phyloP scores from a whole-genome alignment of 2,113 vertebrate species.

The Cinclus mexicanus region DNA sequence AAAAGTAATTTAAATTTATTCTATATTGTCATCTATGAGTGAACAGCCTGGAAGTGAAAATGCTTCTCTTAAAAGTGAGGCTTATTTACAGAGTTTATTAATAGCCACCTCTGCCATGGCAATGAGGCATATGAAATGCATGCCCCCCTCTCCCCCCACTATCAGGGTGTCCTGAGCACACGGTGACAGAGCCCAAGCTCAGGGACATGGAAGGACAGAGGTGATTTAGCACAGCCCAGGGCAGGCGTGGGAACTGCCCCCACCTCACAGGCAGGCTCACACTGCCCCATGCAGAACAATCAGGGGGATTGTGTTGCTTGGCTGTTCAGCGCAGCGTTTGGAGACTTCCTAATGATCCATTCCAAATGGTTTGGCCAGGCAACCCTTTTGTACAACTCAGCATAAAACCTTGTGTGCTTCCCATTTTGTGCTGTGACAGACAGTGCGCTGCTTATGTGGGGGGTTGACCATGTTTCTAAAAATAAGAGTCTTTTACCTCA shows the following conservation, averaged over 20 bases:
- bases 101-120: background rate
- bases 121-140: background rate
- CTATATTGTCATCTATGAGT: background rate
- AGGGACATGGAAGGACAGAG: background rate
- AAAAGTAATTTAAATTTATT: background rate
- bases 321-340: background rate
- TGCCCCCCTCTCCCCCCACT: background rate
- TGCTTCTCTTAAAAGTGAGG: background rate
- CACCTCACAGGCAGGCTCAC: background rate
- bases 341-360: constrained; percentile 46
- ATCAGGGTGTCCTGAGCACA: background rate
- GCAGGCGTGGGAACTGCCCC: constrained; percentile 50
- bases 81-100: background rate
- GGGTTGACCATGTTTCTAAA: background rate
- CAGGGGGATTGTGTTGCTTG: constrained; percentile 1
- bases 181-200: background rate
- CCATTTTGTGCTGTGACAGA: background rate
- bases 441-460: fast-evolving
- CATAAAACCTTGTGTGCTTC: background rate
- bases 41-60: background rate
- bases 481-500: background rate
- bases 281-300: constrained; percentile 25
- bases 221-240: constrained; percentile 40
- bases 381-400: background rate
- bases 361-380: constrained; percentile 15